Evolutionary conservation across 2,113 vertebrate species (phyloP).

Genomic region (Orthochromis indermauri): DNA sequence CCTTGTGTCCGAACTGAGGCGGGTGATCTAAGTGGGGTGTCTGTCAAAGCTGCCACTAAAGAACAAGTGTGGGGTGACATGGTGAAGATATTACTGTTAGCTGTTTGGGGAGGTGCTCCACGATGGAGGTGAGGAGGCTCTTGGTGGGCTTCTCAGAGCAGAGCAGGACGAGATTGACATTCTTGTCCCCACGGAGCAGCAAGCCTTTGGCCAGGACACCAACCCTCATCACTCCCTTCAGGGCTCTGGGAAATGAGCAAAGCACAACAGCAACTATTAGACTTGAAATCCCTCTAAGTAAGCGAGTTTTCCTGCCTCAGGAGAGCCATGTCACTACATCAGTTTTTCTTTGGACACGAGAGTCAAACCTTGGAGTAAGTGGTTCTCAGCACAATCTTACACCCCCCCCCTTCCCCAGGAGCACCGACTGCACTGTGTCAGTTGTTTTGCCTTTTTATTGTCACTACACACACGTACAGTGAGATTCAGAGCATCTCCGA

Average conservation of each 20-base stretch:
- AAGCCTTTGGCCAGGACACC: conserved; percentile 96
- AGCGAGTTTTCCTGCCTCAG: rapidly evolving
- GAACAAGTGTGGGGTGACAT: background rate
- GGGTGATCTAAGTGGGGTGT: background rate
- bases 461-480: background rate
- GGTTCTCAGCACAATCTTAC: background rate
- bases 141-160: conserved; percentile 93
- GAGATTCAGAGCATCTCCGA: background rate
- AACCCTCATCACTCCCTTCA: conserved; percentile 96
- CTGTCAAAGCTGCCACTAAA: background rate
- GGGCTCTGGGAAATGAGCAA: conserved; percentile 67
- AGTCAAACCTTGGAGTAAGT: background rate
- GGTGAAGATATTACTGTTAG: conserved; percentile 78
- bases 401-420: background rate
- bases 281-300: background rate
- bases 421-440: background rate
- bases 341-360: too few species aligned
- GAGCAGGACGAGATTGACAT: conserved; percentile 90
- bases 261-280: background rate
- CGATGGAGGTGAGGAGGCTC: conserved; percentile 80
- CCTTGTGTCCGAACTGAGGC: background rate
- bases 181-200: conserved; percentile 89
- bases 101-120: conserved; percentile 94
- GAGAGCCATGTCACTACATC: rapidly evolving
- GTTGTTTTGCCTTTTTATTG: background rate